These are phyloP conservation scores for Catostylus mosaicus DNA, from an alignment of 30 jellyfish, hydroid and myxozoan genomes.

Conservation along the genomic window DNA sequence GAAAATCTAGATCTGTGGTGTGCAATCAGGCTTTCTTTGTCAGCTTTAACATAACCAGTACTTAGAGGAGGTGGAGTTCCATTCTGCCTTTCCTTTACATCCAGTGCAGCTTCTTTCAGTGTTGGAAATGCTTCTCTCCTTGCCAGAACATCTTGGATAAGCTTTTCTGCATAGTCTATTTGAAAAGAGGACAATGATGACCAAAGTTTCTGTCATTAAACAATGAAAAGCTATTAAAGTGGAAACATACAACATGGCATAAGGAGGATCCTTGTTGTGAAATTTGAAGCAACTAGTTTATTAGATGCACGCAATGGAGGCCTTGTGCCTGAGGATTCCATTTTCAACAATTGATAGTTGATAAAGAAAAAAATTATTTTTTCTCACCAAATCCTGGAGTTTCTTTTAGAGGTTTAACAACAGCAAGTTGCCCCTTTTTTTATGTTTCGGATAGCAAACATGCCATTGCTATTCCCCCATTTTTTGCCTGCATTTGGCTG, in stretches of 20 bases:
- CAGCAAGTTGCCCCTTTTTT: too few species aligned
- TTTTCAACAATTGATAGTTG: too few species aligned
- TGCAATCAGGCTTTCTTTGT: not conserved
- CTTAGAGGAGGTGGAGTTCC: conserved; percentile 16
- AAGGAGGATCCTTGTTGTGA: conserved; percentile 15
- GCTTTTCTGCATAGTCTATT: conserved; percentile 21
- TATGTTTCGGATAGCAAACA: too few species aligned
- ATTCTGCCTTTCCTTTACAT: conserved; percentile 9
- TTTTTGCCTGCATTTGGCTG: too few species aligned
- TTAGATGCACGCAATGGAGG: too few species aligned
- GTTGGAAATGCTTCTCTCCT: conserved; percentile 20
- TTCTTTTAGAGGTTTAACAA: too few species aligned
- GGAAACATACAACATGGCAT: conserved; percentile 18
- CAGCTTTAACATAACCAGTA: conserved; percentile 14
- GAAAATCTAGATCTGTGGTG: conserved; percentile 22
- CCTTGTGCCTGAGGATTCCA: too few species aligned
- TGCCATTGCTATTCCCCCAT: too few species aligned
- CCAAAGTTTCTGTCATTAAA: conserved; percentile 13
- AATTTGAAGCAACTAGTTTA: too few species aligned
- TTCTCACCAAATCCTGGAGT: too few species aligned
- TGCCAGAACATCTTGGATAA: conserved; percentile 14
- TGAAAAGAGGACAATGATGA: conserved; percentile 11
- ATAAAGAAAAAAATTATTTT: too few species aligned
- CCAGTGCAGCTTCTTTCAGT: conserved; percentile 22
- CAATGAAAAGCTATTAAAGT: not conserved